Conservation (phyloP, 2,888 invertebrate genomes). For the Anorthoa munda region DNA sequence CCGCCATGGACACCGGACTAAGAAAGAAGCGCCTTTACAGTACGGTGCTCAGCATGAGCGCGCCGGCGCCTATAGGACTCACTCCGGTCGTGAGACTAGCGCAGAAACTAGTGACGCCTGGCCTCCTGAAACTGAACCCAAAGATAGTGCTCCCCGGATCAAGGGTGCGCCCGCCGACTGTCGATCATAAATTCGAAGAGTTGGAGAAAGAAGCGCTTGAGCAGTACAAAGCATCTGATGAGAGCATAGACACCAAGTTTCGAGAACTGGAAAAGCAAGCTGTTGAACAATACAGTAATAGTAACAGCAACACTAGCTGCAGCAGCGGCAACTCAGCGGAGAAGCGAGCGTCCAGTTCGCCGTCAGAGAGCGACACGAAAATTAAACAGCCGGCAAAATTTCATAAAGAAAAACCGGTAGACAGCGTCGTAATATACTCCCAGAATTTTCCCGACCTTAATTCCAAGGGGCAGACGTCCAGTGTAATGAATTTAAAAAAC, state of each 20-base stretch:
- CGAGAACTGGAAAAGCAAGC: slow-evolving; percentile 92
- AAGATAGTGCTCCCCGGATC: slow-evolving; percentile 82
- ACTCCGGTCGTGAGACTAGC: slow-evolving; percentile 80
- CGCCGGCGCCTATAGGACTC: slow-evolving; percentile 80
- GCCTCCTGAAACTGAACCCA: slow-evolving; percentile 84
- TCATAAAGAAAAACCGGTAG: slow-evolving; percentile 85
- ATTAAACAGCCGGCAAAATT: slow-evolving; percentile 82
- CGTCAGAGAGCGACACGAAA: slow-evolving; percentile 75
- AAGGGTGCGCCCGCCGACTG: slow-evolving; percentile 79
- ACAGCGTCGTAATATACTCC: slow-evolving; percentile 87
- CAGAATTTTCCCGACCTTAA: slow-evolving; percentile 88
- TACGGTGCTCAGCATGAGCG: slow-evolving; percentile 89
- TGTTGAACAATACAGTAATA: slow-evolving; percentile 92
- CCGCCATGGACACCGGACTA: slow-evolving; percentile 77
- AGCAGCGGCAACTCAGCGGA: slow-evolving; percentile 85
- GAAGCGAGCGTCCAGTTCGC: slow-evolving; percentile 75
- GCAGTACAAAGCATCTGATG: slow-evolving; percentile 91
- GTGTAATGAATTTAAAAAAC: slow-evolving; percentile 89
- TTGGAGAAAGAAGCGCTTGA: slow-evolving; percentile 91
- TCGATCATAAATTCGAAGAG: slow-evolving; percentile 89
- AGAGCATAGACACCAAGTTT: slow-evolving; percentile 91
- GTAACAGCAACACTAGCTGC: slow-evolving; percentile 88
- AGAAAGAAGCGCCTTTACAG: slow-evolving; percentile 89
- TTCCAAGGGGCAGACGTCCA: slow-evolving; percentile 80
- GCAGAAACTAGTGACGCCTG: slow-evolving; percentile 83